Evolutionary conservation across 1,140 invertebrate genomes (phyloP).

Genomic region (Cotesia typhae): DNA sequence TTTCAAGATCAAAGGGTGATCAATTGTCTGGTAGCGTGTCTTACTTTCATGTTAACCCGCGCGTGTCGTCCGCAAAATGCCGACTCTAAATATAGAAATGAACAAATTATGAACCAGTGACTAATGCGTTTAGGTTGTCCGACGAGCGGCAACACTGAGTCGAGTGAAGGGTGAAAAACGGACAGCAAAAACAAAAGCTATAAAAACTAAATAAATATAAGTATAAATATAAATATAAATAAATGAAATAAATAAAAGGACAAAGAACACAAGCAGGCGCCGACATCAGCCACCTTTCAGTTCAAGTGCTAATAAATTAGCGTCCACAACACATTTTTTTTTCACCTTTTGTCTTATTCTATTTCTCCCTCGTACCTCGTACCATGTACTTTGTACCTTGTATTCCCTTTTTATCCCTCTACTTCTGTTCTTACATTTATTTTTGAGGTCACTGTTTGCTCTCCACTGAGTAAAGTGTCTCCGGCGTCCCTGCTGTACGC

Average conservation of each 20-base stretch:
- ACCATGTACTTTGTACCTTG: too few relatives aligned
- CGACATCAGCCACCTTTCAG: constrained; percentile 32
- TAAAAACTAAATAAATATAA: too few relatives aligned
- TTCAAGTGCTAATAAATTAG: constrained; percentile 45
- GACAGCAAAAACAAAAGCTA: too few relatives aligned
- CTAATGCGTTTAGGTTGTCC: constrained; percentile 48
- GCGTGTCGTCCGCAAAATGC: constrained; percentile 25
- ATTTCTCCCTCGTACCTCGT: neutral
- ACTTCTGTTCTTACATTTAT: neutral
- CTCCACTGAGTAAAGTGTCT: too few relatives aligned
- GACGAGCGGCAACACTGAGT: constrained; percentile 1
- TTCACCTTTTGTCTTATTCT: constrained; percentile 23
- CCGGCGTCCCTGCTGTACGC: too few relatives aligned
- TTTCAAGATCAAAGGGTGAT: constrained; percentile 16
- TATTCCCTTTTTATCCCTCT: constrained; percentile 3
- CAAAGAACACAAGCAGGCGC: constrained; percentile 18
- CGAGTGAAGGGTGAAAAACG: too few relatives aligned
- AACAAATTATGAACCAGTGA: constrained; percentile 56
- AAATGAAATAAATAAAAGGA: too few relatives aligned
- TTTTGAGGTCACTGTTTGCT: neutral
- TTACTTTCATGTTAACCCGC: constrained; percentile 13
- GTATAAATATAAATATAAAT: too few relatives aligned
- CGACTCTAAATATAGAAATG: constrained; percentile 51
- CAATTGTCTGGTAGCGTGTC: constrained; percentile 7
- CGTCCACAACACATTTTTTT: constrained; percentile 22